phyloP scores from a whole-genome alignment of 2,113 vertebrate genomes.

The Heliornis fulica region DNA sequence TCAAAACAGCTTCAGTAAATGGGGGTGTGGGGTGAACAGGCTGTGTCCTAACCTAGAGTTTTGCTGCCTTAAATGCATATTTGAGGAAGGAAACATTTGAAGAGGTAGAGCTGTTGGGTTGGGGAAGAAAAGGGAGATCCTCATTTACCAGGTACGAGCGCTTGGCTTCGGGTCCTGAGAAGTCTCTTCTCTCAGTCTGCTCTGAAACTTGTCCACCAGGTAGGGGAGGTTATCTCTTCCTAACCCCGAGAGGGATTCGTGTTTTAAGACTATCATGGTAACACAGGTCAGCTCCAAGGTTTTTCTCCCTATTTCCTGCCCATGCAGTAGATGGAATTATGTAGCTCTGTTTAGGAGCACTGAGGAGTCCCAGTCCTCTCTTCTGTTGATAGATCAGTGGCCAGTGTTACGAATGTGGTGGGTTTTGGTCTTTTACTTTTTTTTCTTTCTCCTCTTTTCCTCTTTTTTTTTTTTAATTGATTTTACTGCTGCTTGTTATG shows the following conservation, averaged over 20 bases:
- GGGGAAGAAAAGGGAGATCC: not conserved
- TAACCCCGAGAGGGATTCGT: not conserved
- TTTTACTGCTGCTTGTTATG: not conserved
- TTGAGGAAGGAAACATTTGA: not conserved
- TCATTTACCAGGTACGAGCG: accelerated
- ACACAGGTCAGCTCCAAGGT: not conserved
- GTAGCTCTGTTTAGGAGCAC: not conserved
- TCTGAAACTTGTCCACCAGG: not conserved
- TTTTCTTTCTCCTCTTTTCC: no score
- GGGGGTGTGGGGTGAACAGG: not conserved
- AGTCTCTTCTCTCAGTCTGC: not conserved
- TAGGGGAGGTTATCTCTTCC: not conserved
- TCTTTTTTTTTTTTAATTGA: not conserved
- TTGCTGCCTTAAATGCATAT: not conserved
- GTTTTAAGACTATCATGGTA: not conserved
- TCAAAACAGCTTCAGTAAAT: not conserved
- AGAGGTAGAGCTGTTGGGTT: not conserved
- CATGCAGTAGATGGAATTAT: not conserved
- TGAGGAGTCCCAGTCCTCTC: not conserved
- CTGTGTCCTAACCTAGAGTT: constrained; percentile 12
- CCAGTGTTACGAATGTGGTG: not conserved
- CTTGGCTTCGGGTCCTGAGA: not conserved
- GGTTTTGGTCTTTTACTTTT: not conserved
- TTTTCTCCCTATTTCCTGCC: accelerated
- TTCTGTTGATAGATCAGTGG: not conserved